Evolutionary conservation across 30 jellyfish, hydroid and myxozoan species (phyloP).

Genomic region (Chrysaora quinquecirrha): DNA sequence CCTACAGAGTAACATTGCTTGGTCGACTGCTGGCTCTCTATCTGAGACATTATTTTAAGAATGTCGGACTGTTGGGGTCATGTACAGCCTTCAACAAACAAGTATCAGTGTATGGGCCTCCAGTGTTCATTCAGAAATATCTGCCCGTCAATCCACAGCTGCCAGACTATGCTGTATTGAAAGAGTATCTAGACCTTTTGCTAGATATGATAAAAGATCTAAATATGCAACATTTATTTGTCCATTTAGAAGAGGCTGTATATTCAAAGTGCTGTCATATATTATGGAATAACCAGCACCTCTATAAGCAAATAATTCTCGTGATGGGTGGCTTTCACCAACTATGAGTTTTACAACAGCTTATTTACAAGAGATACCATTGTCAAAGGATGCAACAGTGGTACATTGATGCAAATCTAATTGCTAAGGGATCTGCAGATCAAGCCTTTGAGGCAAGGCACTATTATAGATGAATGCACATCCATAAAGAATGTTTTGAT

Average conservation of each 20-base stretch:
- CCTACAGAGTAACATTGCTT: constrained; percentile 30
- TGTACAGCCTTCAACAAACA: constrained; percentile 40
- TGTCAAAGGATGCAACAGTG: too few species aligned
- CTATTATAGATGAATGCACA: neutral
- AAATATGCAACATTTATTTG: constrained; percentile 31
- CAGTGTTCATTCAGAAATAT: constrained; percentile 20
- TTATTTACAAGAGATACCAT: constrained; percentile 15
- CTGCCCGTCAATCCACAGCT: constrained; percentile 47
- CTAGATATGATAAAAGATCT: constrained; percentile 15
- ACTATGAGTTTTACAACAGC: constrained; percentile 22
- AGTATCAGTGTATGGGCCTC: constrained; percentile 24
- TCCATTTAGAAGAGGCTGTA: constrained; percentile 62
- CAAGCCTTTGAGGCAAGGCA: too few species aligned
- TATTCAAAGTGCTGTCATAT: constrained; percentile 47
- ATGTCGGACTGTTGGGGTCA: constrained; percentile 44
- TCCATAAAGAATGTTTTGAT: too few species aligned
- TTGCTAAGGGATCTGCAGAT: too few species aligned
- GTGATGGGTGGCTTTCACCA: constrained; percentile 52
- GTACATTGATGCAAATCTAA: constrained; percentile 31
- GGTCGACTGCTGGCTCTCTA: constrained; percentile 38
- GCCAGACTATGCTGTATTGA: constrained; percentile 49
- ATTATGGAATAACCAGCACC: constrained; percentile 19
- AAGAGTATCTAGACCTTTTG: constrained; percentile 43
- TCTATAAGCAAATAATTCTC: too few species aligned
- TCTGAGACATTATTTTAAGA: too few species aligned